Evolutionary conservation across 53 echinoderm and acorn worm species (phyloP).

Genomic region (Astropecten irregularis): DNA sequence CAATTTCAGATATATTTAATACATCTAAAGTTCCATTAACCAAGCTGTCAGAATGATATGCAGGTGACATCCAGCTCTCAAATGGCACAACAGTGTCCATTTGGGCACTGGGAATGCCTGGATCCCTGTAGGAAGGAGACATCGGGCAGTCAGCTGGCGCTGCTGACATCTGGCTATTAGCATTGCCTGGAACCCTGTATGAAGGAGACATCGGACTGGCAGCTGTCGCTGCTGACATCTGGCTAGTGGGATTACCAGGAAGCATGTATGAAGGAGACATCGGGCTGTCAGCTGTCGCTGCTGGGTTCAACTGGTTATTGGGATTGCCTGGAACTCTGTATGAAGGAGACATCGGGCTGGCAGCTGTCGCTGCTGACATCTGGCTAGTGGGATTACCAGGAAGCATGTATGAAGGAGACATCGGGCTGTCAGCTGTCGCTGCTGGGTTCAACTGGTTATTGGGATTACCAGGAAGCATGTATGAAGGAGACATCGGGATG

Average conservation of each 20-base stretch:
- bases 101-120: neutral
- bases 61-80: neutral
- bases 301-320: neutral
- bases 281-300: neutral
- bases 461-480: neutral
- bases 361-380: neutral
- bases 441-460: neutral
- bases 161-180: neutral
- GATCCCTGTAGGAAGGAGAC: neutral
- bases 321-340: neutral
- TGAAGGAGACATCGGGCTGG: conserved; percentile 2
- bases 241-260: neutral
- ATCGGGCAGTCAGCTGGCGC: neutral
- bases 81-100: neutral
- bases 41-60: neutral
- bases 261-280: neutral
- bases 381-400: neutral
- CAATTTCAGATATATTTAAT: neutral
- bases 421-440: neutral
- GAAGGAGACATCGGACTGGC: neutral
- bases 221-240: neutral
- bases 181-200: neutral
- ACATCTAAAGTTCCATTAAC: too few species aligned
- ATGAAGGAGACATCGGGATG: neutral
- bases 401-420: conserved; percentile 7